Percentiles rank a stretch among this genome's conserved stretches.
Evolutionary conservation across 2,113 vertebrate genomes (phyloP).

Genomic region (Protobothrops mucrosquamatus): DNA sequence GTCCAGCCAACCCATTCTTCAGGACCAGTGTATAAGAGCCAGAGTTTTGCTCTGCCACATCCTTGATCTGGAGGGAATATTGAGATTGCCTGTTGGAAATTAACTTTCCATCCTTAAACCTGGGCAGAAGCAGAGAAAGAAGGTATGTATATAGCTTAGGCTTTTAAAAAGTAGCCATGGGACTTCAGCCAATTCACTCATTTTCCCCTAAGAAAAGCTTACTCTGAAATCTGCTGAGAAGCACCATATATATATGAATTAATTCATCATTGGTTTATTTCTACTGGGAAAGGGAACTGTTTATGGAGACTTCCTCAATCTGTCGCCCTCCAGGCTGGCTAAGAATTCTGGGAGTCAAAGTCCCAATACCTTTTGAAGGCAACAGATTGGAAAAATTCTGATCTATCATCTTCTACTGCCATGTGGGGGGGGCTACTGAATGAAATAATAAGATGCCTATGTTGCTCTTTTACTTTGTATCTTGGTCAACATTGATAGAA

Average conservation of each 20-base stretch:
- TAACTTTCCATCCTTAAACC: conserved; percentile 88
- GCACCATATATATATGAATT: rapidly evolving
- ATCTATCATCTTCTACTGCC: no score
- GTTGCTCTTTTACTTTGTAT: no score
- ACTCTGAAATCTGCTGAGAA: background rate
- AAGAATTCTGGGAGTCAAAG: background rate
- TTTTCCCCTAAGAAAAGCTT: background rate
- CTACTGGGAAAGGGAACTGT: background rate
- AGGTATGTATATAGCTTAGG: conserved; percentile 47
- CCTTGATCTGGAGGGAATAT: conserved; percentile 87
- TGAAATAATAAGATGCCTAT: no score
- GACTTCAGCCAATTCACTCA: background rate
- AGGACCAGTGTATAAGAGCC: conserved; percentile 83
- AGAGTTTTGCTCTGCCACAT: conserved; percentile 82
- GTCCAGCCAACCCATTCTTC: conserved; percentile 76
- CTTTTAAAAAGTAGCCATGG: background rate
- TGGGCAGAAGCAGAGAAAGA: conserved; percentile 62
- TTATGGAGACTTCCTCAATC: background rate
- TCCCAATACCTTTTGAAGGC: no score
- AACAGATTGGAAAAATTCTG: no score
- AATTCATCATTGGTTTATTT: background rate
- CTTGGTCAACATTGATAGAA: no score
- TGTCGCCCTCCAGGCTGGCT: background rate
- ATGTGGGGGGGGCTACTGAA: no score
- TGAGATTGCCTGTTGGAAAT: conserved; percentile 81